A percentile compares a stretch with the other conserved stretches of the same genome.
Conservation (phyloP, 2,113 vertebrate species). For the Ginglymostoma cirratum region DNA sequence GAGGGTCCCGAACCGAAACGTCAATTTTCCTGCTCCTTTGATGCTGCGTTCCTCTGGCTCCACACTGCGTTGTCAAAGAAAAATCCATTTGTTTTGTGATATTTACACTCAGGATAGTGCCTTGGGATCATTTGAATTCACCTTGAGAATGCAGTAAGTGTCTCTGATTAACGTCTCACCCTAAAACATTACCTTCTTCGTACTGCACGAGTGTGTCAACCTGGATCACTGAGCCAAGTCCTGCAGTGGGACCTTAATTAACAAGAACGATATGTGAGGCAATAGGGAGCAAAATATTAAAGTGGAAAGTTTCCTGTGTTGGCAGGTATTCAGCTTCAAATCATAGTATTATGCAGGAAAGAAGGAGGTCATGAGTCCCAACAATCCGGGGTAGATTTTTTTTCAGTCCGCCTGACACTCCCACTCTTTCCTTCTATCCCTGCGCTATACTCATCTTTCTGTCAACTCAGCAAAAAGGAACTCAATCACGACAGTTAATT, state of each 20-base stretch:
- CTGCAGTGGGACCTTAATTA: background rate
- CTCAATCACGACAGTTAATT: background rate
- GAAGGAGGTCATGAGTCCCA: too few relatives aligned
- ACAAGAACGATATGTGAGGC: background rate
- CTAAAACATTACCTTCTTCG: background rate
- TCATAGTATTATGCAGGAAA: too few relatives aligned
- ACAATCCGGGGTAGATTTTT: too few relatives aligned
- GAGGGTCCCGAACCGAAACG: too few relatives aligned
- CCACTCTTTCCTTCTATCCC: background rate
- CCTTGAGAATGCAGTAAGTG: background rate
- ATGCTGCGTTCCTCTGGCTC: too few relatives aligned
- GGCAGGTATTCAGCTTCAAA: background rate
- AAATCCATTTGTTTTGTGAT: too few relatives aligned
- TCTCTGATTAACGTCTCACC: background rate
- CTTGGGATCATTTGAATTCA: background rate
- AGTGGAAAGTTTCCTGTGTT: background rate
- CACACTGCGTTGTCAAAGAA: too few relatives aligned
- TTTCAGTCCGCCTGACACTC: background rate
- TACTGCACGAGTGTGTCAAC: background rate
- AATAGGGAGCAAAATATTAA: background rate
- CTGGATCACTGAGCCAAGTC: background rate
- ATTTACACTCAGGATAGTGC: background rate
- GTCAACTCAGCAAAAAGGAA: background rate
- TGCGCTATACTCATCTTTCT: too few relatives aligned
- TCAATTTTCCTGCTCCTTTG: too few relatives aligned